Base-by-base conservation (phyloP, 2,113 vertebrate species). In the Dasyornis broadbenti region DNA sequence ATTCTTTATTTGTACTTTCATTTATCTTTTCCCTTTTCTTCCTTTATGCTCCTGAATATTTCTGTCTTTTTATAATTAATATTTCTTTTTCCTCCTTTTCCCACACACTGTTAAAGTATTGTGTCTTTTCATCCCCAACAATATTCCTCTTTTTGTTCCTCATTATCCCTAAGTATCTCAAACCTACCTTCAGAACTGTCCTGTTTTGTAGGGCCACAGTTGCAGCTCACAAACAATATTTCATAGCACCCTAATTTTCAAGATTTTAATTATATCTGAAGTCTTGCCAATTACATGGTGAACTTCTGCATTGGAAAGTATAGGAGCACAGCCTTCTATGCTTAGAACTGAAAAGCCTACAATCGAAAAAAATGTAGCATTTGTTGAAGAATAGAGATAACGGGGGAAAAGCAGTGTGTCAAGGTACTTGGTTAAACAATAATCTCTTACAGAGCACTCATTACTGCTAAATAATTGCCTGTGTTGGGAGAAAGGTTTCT, bases 381-480 rank as follows among this genome's bases (percentile, higher is more conserved):
- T 96, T 97, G 72, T 95, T 89, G 76, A 86, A 96, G 86, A 96
- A 91, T 90, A 94, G 94, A 93, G 80, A 93, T 92, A 96, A 85
- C 70, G 56, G 77, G 68, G 68, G 20, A 64, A 96, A 96, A 88
- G 83, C 92, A 95, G 52, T 91, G 91, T 98, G 83, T 96, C 91
- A 96, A 95, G 95, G 94, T 95, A 94, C 94, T 94, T 96, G 86
- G 92, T 97, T 96, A 95, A 93, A 97, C 85, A 97, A 88, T 96
- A 95, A 96, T 96, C 95, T 97, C 94, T 92, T 95, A 94, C 82
- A 89, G 82, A 95, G 93, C 84, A 35, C 91, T 98, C 93, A 96
- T 97, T 94, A 92, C 92, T 73, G 89, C 85, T 97, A 95, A 97
- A 96, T 97, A 98, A 98, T 95, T 96, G 92, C 96, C 89, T 96